phyloP scores from a whole-genome alignment of 2,797 vertebrate genomes.

The Pitangus sulphuratus region DNA sequence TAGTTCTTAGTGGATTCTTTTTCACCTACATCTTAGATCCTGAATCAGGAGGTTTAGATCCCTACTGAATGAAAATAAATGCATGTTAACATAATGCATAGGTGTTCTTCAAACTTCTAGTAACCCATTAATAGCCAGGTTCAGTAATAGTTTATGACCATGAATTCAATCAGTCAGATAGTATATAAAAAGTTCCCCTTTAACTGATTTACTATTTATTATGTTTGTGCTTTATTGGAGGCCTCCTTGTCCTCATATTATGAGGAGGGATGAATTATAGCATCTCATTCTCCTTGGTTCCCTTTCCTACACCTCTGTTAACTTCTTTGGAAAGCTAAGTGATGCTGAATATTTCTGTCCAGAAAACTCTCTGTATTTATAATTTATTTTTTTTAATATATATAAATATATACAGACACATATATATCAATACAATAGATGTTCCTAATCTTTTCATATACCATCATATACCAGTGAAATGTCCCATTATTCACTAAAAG shows the following conservation, averaged over 20 bases:
- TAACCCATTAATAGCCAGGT: neutral
- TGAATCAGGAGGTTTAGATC: neutral
- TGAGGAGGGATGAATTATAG: neutral
- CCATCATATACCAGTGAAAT: conserved; percentile 35
- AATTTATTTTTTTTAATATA: neutral
- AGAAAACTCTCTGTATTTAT: neutral
- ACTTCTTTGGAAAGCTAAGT: neutral
- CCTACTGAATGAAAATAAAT: neutral
- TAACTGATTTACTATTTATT: neutral
- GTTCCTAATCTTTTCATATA: neutral
- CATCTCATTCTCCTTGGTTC: neutral
- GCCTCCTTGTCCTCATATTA: neutral
- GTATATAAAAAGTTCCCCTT: neutral
- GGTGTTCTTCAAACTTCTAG: neutral
- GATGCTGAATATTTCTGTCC: neutral
- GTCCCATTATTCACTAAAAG: conserved; percentile 40
- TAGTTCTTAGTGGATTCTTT: neutral
- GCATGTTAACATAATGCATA: neutral
- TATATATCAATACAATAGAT: neutral
- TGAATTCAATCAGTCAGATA: neutral
- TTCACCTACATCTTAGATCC: neutral
- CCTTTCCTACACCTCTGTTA: neutral
- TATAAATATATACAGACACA: neutral
- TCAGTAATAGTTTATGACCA: neutral
- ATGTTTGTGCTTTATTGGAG: neutral